A percentile compares a stretch with the other conserved stretches of the same genome.
Evolutionary conservation across 2,113 vertebrate genomes (phyloP).

Genomic region (Phylloscopus trochilus): DNA sequence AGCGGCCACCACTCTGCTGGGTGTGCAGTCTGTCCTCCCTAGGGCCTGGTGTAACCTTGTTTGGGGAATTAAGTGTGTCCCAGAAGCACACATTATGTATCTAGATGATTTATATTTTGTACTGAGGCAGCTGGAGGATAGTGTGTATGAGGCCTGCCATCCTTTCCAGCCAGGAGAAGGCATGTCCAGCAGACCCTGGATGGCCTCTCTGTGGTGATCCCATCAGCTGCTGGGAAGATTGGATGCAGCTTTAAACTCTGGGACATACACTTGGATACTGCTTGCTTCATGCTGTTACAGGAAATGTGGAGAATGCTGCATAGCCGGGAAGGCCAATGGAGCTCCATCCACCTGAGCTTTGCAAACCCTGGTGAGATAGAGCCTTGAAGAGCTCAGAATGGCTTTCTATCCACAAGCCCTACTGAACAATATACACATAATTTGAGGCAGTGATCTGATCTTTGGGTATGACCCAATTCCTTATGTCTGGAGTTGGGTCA

Average conservation of each 20-base stretch:
- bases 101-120: not conserved
- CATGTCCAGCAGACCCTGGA: not conserved
- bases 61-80: not conserved
- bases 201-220: not conserved
- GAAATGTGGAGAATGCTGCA: accelerated
- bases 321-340: accelerated
- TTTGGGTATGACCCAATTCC: not conserved
- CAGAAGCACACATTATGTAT: accelerated
- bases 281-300: not conserved
- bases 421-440: not conserved
- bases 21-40: not conserved
- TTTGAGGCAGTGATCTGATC: not conserved
- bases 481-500: accelerated
- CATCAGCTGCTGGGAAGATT: not conserved
- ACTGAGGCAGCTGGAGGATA: not conserved
- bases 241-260: not conserved
- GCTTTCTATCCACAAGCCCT: not conserved
- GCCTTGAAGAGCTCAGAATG: not conserved
- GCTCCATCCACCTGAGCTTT: not conserved
- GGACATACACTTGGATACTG: not conserved
- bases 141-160: accelerated
- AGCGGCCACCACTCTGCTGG: accelerated
- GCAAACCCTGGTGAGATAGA: not conserved
- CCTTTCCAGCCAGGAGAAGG: not conserved
- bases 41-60: not conserved